Conservation (phyloP, 2,113 vertebrate genomes). For the Cisticola juncidis region DNA sequence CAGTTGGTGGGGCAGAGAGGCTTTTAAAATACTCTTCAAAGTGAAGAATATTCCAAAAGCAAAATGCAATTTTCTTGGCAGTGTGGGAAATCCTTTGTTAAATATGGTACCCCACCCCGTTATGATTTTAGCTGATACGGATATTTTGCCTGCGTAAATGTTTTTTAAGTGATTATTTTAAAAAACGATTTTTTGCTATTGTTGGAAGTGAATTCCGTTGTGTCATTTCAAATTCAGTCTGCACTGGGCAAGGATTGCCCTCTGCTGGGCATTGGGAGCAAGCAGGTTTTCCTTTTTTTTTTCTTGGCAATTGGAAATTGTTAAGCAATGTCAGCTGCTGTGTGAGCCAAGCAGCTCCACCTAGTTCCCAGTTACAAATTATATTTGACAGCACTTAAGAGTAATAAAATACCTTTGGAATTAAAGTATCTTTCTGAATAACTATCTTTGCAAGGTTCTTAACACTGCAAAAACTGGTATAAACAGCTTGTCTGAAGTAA, state of each 20-base stretch:
- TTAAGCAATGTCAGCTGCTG: neutral
- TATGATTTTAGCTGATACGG: neutral
- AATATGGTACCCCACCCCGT: neutral
- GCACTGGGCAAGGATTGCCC: neutral
- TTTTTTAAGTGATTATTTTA: neutral
- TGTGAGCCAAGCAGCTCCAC: neutral
- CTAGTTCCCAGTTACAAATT: neutral
- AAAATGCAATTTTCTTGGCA: neutral
- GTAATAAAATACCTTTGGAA: neutral
- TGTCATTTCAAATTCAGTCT: neutral
- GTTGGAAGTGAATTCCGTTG: neutral
- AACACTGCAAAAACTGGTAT: neutral
- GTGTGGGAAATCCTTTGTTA: neutral
- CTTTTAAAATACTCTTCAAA: neutral
- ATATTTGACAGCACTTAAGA: neutral
- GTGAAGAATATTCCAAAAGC: neutral
- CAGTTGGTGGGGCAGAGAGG: neutral
- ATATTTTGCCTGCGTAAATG: neutral
- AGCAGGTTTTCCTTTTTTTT: neutral
- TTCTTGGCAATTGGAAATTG: neutral
- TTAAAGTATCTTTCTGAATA: neutral
- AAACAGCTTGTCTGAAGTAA: neutral
- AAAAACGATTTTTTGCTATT: neutral
- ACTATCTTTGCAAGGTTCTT: neutral
- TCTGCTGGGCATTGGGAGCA: constrained; percentile 22